Conservation (phyloP, 2,888 invertebrate species). For the Sphaeridia pumilis region DNA sequence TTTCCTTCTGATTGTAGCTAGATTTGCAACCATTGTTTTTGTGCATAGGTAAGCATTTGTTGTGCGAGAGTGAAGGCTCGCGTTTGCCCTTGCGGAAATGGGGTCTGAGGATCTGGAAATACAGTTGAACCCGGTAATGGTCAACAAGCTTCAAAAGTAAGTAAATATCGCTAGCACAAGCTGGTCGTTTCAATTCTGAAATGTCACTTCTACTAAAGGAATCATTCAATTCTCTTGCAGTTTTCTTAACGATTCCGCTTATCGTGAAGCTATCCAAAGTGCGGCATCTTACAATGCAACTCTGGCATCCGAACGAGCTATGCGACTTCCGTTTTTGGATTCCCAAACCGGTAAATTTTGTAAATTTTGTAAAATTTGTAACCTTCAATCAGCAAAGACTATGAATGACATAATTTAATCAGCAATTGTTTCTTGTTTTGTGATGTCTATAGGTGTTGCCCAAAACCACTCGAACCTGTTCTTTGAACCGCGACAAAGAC, state of each 20-base stretch:
- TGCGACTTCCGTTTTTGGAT: constrained; percentile 90
- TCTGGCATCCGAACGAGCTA: constrained; percentile 77
- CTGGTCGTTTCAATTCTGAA: too few relatives aligned
- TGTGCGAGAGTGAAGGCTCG: too few relatives aligned
- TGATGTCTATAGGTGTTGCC: constrained; percentile 79
- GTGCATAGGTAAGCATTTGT: too few relatives aligned
- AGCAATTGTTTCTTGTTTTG: too few relatives aligned
- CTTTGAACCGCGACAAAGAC: constrained; percentile 63
- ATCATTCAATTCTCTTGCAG: constrained; percentile 49
- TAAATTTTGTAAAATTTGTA: too few relatives aligned
- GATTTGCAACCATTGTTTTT: too few relatives aligned
- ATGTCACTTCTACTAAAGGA: too few relatives aligned
- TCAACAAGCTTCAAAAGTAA: constrained; percentile 29
- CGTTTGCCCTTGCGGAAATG: too few relatives aligned
- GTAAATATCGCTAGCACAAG: too few relatives aligned
- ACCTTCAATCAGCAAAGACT: too few relatives aligned
- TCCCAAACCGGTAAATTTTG: constrained; percentile 75
- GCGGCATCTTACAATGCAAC: constrained; percentile 85
- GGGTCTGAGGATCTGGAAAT: constrained; percentile 16
- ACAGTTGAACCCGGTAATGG: constrained; percentile 22
- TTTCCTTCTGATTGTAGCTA: too few relatives aligned
- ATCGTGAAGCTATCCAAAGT: constrained; percentile 84
- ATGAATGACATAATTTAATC: too few relatives aligned
- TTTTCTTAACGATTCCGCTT: constrained; percentile 76
- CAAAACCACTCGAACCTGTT: constrained; percentile 86